phyloP scores from a whole-genome alignment of 2,888 invertebrate genomes.

The Cephus runcator region DNA sequence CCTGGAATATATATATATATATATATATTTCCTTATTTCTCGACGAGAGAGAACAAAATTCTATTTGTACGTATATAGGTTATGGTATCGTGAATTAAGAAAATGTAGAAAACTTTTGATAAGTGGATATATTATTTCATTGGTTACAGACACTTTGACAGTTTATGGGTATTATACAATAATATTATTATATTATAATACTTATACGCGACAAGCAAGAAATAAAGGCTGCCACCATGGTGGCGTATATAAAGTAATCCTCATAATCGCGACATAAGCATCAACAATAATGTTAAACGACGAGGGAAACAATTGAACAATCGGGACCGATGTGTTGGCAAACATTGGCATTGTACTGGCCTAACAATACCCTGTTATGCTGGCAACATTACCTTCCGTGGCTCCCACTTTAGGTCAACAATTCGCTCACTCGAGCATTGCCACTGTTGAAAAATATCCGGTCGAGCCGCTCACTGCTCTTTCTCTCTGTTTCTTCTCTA shows the following conservation, averaged over 20 bases:
- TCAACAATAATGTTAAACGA: slow-evolving; percentile 32
- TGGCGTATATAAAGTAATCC: background rate
- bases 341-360: slow-evolving; percentile 56
- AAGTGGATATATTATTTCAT: background rate
- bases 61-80: background rate
- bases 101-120: background rate
- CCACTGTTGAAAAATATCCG: slow-evolving; percentile 53
- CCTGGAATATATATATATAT: too few relatives aligned
- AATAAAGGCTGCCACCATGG: background rate
- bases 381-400: slow-evolving; percentile 44
- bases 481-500: background rate
- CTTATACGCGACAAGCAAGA: background rate
- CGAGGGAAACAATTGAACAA: slow-evolving; percentile 51
- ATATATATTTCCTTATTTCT: background rate
- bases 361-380: slow-evolving; percentile 56
- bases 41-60: background rate
- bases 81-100: background rate
- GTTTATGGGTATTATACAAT: background rate
- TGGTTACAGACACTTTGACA: background rate
- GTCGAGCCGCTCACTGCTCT: slow-evolving; percentile 25
- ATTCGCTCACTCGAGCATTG: slow-evolving; percentile 34
- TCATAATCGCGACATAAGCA: slow-evolving; percentile 23
- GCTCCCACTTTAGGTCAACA: slow-evolving; percentile 49
- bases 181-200: too few relatives aligned
- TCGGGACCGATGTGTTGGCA: slow-evolving; percentile 46